Evolutionary conservation across 2,888 invertebrate genomes (phyloP).

Genomic region (Lasioglossum marginatum): DNA sequence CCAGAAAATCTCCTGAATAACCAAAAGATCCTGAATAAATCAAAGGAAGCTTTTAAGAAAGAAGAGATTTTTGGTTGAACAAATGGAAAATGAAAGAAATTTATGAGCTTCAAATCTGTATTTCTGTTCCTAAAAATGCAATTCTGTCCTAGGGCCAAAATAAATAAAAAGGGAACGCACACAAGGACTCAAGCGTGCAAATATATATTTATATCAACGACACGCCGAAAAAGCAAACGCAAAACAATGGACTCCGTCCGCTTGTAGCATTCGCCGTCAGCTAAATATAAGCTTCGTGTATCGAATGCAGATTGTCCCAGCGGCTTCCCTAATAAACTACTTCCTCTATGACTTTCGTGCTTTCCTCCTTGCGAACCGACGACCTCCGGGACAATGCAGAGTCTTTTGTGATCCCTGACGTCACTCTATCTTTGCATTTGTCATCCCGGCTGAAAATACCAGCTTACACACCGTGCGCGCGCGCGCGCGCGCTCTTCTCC

Average conservation of each 20-base stretch:
- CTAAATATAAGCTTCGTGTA: constrained; percentile 29
- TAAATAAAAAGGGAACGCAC: neutral
- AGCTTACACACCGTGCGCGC: constrained; percentile 33
- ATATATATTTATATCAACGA: neutral
- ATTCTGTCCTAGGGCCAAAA: neutral
- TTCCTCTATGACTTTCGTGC: constrained; percentile 55
- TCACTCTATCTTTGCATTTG: constrained; percentile 50
- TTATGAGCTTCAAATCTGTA: no score
- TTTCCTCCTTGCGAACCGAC: constrained; percentile 52
- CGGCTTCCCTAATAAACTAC: constrained; percentile 46
- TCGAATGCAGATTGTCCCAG: constrained; percentile 26
- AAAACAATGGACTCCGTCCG: neutral
- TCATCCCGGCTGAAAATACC: constrained; percentile 57
- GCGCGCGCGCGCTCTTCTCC: neutral
- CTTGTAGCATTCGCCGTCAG: neutral
- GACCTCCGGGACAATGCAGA: constrained; percentile 54
- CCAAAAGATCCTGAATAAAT: neutral
- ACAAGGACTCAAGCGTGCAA: neutral
- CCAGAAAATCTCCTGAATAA: no score
- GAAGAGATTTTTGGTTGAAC: neutral
- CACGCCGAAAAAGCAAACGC: neutral
- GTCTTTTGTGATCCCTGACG: constrained; percentile 53
- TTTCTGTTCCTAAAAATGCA: no score
- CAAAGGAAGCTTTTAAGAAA: neutral
- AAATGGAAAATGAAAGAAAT: neutral